Evolutionary conservation across 1,140 invertebrate genomes (phyloP), one percentile per base, ranked within the genome.

Genomic region (Agraylea sexmaculata): DNA sequence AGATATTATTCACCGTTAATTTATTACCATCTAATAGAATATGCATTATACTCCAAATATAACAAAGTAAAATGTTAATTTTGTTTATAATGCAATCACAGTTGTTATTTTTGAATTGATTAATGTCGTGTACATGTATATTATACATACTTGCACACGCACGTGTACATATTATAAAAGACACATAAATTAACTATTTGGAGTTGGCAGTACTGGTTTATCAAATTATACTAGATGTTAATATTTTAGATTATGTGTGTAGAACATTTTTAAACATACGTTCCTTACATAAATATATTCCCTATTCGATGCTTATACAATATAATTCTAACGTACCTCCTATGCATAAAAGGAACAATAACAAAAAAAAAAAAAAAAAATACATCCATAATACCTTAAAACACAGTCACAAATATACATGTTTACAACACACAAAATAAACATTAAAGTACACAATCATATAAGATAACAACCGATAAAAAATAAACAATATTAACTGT

Each of bases 71-170:
- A 40, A 43, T 40, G 28, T 42, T 35, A 37, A 17, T 12, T 30
- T 36, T 28, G 35, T 44, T 40, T 40, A 64, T 64, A 63, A 63
- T 64, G 60, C 57, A 61, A 68, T 65, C 63, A 64, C 61, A 49
- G 47, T 36, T 42, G 33, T 49, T 37, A 46, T 49, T 37, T 49
- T 46, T 49, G 47, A 40, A 48, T 8, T 47, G 41, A 48, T 48
- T 40, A 30, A 38, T 37, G 32, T 43, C 38, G 42, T 48, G 45
- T 35, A 42, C 46, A 45, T 44, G 27, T 36, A 30, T 48, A 48
- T 48, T 42, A n/a, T n/a, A n/a, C n/a, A n/a, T n/a, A n/a, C n/a
- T n/a, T n/a, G n/a, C n/a, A n/a, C n/a, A n/a, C n/a, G n/a, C n/a
- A n/a, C n/a, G n/a, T n/a, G n/a, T n/a, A n/a, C n/a, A n/a, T n/a